These are phyloP conservation scores for Tetramorium bicarinatum DNA, from an alignment of 2,888 invertebrate genomes.

Conservation along the genomic window DNA sequence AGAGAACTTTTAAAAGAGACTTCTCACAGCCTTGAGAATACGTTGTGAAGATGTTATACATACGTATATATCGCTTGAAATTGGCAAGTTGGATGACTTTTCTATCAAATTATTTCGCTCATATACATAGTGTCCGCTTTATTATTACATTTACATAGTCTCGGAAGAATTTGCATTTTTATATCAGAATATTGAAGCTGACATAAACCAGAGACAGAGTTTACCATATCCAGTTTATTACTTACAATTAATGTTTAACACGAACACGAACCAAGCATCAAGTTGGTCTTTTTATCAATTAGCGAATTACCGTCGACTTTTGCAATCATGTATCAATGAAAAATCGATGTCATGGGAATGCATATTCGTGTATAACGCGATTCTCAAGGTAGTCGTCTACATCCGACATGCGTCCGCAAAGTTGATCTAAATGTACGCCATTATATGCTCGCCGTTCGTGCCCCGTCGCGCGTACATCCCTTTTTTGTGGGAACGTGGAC, in stretches of 20 bases:
- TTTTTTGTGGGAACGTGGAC: constrained; percentile 71
- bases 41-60: not conserved
- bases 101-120: not conserved
- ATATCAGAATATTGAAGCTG: constrained; percentile 3
- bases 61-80: constrained; percentile 6
- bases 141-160: constrained; percentile 2
- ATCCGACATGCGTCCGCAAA: constrained; percentile 49
- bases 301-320: not conserved
- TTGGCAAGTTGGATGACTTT: not conserved
- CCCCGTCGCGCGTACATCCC: constrained; percentile 68
- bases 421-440: constrained; percentile 69
- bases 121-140: not conserved
- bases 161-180: constrained; percentile 18
- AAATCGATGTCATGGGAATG: constrained; percentile 5
- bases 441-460: constrained; percentile 72
- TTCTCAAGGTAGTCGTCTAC: constrained; percentile 27
- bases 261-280: not conserved
- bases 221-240: not conserved
- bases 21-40: constrained; percentile 1
- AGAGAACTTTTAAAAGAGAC: not conserved
- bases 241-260: not conserved
- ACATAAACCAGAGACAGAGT: constrained; percentile 39
- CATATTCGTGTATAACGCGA: constrained; percentile 24
- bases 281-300: constrained; percentile 9
- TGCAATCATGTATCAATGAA: not conserved